Conservation (phyloP, 2,113 vertebrate genomes). For the Cheilinus undulatus region DNA sequence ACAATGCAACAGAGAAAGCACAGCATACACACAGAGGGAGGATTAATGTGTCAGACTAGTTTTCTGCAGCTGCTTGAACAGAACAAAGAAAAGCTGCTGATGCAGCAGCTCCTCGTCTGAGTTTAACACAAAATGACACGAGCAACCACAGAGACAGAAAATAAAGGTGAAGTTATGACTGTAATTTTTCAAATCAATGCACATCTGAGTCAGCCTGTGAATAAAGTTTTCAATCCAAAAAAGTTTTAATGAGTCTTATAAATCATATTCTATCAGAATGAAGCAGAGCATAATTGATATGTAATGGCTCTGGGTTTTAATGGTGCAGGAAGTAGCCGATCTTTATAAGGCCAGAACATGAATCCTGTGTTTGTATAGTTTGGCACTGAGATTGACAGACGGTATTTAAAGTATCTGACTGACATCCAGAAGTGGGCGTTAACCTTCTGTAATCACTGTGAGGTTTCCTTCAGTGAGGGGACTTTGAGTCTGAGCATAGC, state of each 20-base stretch:
- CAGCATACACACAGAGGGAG: not conserved
- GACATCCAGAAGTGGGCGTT: not conserved
- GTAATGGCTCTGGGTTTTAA: too few relatives aligned
- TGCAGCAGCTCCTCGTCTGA: constrained; percentile 6
- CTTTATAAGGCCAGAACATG: not conserved
- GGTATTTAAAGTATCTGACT: constrained; percentile 1
- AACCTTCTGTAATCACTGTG: not conserved
- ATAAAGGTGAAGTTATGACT: too few relatives aligned
- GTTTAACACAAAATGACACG: not conserved
- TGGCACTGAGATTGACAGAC: not conserved
- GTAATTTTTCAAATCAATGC: too few relatives aligned
- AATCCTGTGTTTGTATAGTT: not conserved
- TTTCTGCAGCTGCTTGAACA: constrained; percentile 10
- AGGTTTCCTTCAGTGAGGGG: not conserved
- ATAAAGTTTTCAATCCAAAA: too few relatives aligned
- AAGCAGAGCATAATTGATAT: not conserved
- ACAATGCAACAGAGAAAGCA: too few relatives aligned
- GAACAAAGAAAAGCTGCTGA: not conserved
- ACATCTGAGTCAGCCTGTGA: too few relatives aligned
- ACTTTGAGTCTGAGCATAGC: not conserved
- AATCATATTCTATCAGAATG: not conserved
- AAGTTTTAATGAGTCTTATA: not conserved
- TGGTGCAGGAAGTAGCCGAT: not conserved
- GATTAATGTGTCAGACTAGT: not conserved
- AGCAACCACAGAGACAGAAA: not conserved